Percentiles rank a stretch among this genome's conserved stretches.
Conservation (phyloP, 2,113 vertebrate genomes). For the Bostrychus sinensis region DNA sequence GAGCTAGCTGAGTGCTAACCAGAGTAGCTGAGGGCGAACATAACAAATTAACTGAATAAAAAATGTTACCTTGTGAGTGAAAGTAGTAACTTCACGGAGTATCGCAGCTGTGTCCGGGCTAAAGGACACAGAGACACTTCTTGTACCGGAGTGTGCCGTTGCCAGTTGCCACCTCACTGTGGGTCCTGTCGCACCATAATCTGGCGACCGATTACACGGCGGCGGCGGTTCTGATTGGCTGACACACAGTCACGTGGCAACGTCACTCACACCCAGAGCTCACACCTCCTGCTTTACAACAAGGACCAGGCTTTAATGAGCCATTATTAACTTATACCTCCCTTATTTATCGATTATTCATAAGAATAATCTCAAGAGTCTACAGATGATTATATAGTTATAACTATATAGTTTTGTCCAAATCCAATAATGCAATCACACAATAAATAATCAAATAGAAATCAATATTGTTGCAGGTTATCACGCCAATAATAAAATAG, state of each 20-base stretch:
- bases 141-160: conserved; percentile 3
- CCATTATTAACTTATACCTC: too few relatives aligned
- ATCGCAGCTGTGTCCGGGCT: not conserved
- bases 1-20: conserved; percentile 10
- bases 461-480: too few relatives aligned
- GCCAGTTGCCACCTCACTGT: conserved; percentile 44
- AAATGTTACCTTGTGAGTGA: conserved; percentile 54
- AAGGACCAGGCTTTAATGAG: not conserved
- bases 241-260: conserved; percentile 10
- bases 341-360: too few relatives aligned
- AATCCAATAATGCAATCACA: too few relatives aligned
- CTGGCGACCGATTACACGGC: conserved; percentile 60
- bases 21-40: not conserved
- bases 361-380: too few relatives aligned
- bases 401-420: too few relatives aligned
- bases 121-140: conserved; percentile 12
- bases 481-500: too few relatives aligned
- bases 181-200: conserved; percentile 66
- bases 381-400: too few relatives aligned
- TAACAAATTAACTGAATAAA: not conserved
- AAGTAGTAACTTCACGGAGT: conserved; percentile 14
- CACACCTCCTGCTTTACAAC: too few relatives aligned
- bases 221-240: conserved; percentile 49
- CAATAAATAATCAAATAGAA: too few relatives aligned
- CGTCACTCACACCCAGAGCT: conserved; percentile 10